Evolutionary conservation across 1,140 invertebrate genomes (phyloP).

Genomic region (Eupristina koningsbergeri): DNA sequence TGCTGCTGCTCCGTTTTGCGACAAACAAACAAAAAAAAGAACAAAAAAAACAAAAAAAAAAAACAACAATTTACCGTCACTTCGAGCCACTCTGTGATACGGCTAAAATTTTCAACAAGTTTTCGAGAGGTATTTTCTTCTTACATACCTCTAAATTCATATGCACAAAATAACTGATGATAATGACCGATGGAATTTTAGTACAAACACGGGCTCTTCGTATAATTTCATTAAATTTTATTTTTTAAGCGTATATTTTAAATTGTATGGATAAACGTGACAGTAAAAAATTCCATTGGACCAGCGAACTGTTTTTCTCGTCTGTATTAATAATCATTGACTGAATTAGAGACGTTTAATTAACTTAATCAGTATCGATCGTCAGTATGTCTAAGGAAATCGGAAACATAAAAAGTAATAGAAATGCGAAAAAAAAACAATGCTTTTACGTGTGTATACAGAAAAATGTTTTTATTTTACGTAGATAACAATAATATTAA

Average conservation of each 20-base stretch:
- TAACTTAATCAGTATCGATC: conserved; percentile 72
- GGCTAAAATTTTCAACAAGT: conserved; percentile 60
- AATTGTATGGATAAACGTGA: not conserved
- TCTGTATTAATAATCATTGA: conserved; percentile 57
- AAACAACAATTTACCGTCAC: conserved; percentile 57
- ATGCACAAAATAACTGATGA: conserved; percentile 66
- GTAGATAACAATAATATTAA: conserved; percentile 33
- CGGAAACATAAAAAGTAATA: conserved; percentile 52
- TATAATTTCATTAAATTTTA: conserved; percentile 46
- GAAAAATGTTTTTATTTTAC: conserved; percentile 41
- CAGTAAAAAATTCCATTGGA: conserved; percentile 57
- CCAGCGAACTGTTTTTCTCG: conserved; percentile 59
- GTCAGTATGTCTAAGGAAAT: conserved; percentile 64
- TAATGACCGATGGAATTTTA: conserved; percentile 59
- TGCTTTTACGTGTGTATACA: conserved; percentile 55
- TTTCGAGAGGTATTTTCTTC: conserved; percentile 61
- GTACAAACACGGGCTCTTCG: conserved; percentile 5
- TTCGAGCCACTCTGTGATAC: conserved; percentile 70
- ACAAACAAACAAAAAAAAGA: conserved; percentile 50
- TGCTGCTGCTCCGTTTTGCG: conserved; percentile 47
- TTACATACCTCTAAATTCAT: conserved; percentile 62
- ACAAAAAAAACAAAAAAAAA: conserved; percentile 39
- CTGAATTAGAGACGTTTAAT: conserved; percentile 60
- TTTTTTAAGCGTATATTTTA: conserved; percentile 41
- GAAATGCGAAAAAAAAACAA: conserved; percentile 56